Evolutionary conservation across 2,888 invertebrate genomes (phyloP).

Genomic region (Troides oblongomaculatus): DNA sequence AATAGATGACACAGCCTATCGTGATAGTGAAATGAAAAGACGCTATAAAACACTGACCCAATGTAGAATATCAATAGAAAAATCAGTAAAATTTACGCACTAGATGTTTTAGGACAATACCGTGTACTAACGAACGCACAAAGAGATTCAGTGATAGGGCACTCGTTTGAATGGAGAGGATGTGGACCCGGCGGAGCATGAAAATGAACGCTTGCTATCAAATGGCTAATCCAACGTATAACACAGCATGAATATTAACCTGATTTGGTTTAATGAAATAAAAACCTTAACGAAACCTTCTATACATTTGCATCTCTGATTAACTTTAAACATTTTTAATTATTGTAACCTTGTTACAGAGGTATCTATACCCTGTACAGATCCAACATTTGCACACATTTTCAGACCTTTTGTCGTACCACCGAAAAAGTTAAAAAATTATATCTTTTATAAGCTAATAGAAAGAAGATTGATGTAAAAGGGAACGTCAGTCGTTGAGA

Average conservation of each 20-base stretch:
- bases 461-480: too few relatives aligned
- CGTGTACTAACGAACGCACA: slow-evolving; percentile 35
- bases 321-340: slow-evolving; percentile 3
- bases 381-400: too few relatives aligned
- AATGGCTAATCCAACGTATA: slow-evolving; percentile 29
- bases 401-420: too few relatives aligned
- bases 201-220: slow-evolving; percentile 31
- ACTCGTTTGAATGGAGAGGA: slow-evolving; percentile 28
- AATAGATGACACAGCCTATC: background rate
- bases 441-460: too few relatives aligned
- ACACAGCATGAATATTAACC: slow-evolving; percentile 15
- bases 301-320: slow-evolving; percentile 10
- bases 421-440: too few relatives aligned
- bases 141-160: slow-evolving; percentile 25
- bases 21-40: slow-evolving; percentile 10
- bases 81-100: slow-evolving; percentile 38
- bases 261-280: slow-evolving; percentile 4
- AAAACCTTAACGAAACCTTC: slow-evolving; percentile 14
- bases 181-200: slow-evolving; percentile 30
- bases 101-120: slow-evolving; percentile 35
- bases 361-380: background rate
- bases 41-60: slow-evolving; percentile 19
- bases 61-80: slow-evolving; percentile 28
- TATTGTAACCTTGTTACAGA: slow-evolving; percentile 3
- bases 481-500: too few relatives aligned